A percentile compares a stretch with the other conserved stretches of the same genome.
Conservation (phyloP, 2,113 vertebrate species). For the Malurus melanocephalus region DNA sequence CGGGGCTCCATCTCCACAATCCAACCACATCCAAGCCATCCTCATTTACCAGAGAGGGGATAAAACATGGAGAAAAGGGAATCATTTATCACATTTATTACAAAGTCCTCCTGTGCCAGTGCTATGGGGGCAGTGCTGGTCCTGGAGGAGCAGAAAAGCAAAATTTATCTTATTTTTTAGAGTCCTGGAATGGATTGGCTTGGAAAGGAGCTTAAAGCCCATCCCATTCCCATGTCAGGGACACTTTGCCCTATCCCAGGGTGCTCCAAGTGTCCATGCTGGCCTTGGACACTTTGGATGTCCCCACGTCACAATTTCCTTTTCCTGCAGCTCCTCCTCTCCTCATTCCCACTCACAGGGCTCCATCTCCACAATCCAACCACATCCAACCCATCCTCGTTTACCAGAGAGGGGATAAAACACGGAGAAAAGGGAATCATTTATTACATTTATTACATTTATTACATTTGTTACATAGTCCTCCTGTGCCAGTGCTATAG, state of each 20-base stretch:
- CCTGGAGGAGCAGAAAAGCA: fast-evolving
- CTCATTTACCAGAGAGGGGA: background rate
- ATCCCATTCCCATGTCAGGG: background rate
- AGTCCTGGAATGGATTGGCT: background rate
- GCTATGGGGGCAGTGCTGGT: background rate
- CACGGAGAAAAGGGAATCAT: background rate
- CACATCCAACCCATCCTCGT: background rate
- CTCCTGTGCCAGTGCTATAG: too few relatives aligned
- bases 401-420: background rate
- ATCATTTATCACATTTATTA: background rate
- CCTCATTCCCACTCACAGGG: background rate
- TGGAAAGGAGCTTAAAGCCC: background rate
- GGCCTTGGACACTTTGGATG: background rate
- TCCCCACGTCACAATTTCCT: background rate
- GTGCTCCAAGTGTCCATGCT: fast-evolving
- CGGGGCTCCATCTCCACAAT: background rate
- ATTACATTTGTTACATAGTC: too few relatives aligned
- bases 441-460: too few relatives aligned
- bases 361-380: conserved; percentile 1
- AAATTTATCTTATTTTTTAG: background rate
- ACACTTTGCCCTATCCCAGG: background rate
- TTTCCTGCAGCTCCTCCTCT: background rate
- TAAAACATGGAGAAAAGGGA: background rate
- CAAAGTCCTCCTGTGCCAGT: too few relatives aligned
- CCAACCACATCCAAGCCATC: background rate